phyloP scores from a whole-genome alignment of 2,797 vertebrate genomes.

The Enteromius paludinosus region DNA sequence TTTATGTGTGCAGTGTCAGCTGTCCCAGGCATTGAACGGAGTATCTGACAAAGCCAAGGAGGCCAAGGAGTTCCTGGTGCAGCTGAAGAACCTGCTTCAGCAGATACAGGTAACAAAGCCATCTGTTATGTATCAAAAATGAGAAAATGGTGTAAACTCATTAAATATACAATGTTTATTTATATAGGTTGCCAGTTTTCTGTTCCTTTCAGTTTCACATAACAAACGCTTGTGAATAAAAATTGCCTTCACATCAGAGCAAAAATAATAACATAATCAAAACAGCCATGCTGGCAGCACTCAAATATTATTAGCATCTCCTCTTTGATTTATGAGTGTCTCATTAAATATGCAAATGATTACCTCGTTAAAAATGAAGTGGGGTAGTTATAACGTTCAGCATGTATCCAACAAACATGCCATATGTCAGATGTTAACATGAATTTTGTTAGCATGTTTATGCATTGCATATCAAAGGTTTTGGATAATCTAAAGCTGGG shows the following conservation, averaged over 20 bases:
- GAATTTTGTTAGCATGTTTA: not conserved
- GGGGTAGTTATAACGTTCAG: slow-evolving; percentile 7
- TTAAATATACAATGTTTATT: not conserved
- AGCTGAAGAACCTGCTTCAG: slow-evolving; percentile 95
- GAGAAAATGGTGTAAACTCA: not conserved
- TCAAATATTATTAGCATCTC: slow-evolving; percentile 13
- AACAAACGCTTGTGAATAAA: not conserved
- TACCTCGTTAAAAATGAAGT: slow-evolving; percentile 7
- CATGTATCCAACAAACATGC: slow-evolving; percentile 9
- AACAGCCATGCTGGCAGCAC: slow-evolving; percentile 35
- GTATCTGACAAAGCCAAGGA: slow-evolving; percentile 98
- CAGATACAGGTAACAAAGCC: slow-evolving; percentile 89
- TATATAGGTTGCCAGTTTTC: not conserved
- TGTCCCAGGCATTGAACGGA: slow-evolving; percentile 95
- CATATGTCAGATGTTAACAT: slow-evolving; percentile 8
- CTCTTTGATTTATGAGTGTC: slow-evolving; percentile 9
- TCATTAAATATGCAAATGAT: slow-evolving; percentile 24
- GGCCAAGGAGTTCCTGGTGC: slow-evolving; percentile 96
- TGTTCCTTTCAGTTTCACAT: not conserved
- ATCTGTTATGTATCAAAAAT: not conserved
- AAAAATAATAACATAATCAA: slow-evolving; percentile 8
- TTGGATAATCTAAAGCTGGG: not conserved
- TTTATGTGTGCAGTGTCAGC: slow-evolving; percentile 83
- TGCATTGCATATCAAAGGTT: not conserved
- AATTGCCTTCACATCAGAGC: not conserved